Evolutionary conservation across 2,797 vertebrate species (phyloP).

Genomic region (Notolepis coatsorum): DNA sequence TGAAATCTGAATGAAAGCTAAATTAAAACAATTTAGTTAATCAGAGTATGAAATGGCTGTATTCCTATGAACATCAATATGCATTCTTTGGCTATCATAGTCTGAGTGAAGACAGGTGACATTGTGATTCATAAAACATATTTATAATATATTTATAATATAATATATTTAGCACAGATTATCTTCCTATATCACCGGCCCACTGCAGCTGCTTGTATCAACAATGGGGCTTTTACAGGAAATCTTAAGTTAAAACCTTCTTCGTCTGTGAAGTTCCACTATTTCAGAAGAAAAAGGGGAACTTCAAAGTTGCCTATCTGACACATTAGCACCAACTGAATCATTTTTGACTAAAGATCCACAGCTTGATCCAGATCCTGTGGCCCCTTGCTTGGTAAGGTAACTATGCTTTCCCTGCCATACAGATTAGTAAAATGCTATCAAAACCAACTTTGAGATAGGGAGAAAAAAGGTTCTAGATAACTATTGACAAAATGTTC

Average conservation of each 20-base stretch:
- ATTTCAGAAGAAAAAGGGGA: constrained; percentile 68
- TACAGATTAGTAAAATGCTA: constrained; percentile 3
- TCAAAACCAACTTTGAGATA: neutral
- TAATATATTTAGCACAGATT: no score
- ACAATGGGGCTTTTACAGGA: constrained; percentile 44
- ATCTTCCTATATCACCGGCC: neutral
- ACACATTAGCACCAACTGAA: neutral
- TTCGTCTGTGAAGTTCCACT: constrained; percentile 43
- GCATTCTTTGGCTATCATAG: no score
- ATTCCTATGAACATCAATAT: no score
- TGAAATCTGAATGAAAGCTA: no score
- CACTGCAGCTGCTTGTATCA: constrained; percentile 41
- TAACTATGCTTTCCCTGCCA: constrained; percentile 14
- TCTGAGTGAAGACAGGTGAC: no score
- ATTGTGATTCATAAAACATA: no score
- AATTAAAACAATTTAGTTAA: no score
- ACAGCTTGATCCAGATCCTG: constrained; percentile 23
- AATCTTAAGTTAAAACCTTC: constrained; percentile 37
- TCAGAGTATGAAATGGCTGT: no score
- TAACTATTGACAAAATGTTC: no score
- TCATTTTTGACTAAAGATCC: neutral
- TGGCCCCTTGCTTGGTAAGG: constrained; percentile 35
- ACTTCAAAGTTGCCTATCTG: constrained; percentile 32
- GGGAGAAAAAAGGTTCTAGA: no score
- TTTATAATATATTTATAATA: no score